These are phyloP conservation scores for Rhingia campestris DNA, from an alignment of 2,888 invertebrate genomes.

Conservation along the genomic window DNA sequence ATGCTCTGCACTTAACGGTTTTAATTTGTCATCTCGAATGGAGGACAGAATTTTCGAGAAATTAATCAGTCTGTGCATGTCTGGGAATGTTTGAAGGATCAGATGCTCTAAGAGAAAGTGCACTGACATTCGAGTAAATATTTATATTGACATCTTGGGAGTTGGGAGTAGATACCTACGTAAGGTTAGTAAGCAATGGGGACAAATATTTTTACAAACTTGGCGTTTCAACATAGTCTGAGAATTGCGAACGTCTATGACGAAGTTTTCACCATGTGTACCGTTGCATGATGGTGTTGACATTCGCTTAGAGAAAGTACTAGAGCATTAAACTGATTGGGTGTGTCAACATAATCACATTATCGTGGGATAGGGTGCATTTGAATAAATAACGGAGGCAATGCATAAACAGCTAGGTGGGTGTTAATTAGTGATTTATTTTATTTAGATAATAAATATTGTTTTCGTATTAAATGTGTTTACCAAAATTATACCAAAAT, in stretches of 20 bases:
- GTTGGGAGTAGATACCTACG: background rate
- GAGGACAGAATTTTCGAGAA: slow-evolving; percentile 1
- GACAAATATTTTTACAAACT: slow-evolving; percentile 1
- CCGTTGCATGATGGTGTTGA: background rate
- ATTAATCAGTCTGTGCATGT: background rate
- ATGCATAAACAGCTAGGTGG: too few relatives aligned
- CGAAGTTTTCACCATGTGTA: background rate
- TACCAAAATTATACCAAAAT: too few relatives aligned
- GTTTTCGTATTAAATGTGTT: too few relatives aligned
- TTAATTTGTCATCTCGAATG: slow-evolving; percentile 1
- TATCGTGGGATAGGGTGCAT: too few relatives aligned
- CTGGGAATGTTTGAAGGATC: background rate
- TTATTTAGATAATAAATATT: too few relatives aligned
- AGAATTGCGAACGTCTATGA: background rate
- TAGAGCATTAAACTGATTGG: too few relatives aligned
- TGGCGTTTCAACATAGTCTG: background rate
- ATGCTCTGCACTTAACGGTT: slow-evolving; percentile 9
- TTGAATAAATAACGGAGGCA: too few relatives aligned
- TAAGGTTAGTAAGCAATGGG: too few relatives aligned
- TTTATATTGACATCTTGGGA: slow-evolving; percentile 8
- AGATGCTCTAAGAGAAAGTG: background rate
- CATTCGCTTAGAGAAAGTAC: background rate
- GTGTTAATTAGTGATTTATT: too few relatives aligned
- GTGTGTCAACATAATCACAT: too few relatives aligned
- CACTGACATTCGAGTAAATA: slow-evolving; percentile 10